phyloP scores from a whole-genome alignment of 2,113 vertebrate genomes.

The Hemiscyllium ocellatum region DNA sequence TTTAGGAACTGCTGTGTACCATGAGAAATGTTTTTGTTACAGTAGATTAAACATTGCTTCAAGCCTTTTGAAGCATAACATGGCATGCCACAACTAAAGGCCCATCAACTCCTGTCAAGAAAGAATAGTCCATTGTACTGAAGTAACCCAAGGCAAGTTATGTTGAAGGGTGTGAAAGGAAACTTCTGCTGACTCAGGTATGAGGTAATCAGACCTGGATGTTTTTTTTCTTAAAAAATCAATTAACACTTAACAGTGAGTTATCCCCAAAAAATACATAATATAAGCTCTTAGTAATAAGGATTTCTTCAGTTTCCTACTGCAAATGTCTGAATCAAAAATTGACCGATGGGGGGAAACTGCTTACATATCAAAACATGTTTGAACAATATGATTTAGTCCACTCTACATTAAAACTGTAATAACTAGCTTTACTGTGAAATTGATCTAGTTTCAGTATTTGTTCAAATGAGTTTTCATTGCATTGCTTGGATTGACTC shows the following conservation, averaged over 20 bases:
- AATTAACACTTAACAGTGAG: not conserved
- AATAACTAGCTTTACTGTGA: not conserved
- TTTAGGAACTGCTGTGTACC: slow-evolving; percentile 1
- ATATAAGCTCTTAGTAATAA: not conserved
- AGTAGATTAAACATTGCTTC: slow-evolving; percentile 33
- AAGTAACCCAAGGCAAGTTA: slow-evolving; percentile 15
- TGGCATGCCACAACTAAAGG: slow-evolving; percentile 25
- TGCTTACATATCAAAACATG: no score
- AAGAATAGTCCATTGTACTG: slow-evolving; percentile 30
- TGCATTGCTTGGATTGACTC: not conserved
- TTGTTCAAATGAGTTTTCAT: not conserved
- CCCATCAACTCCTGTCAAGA: slow-evolving; percentile 32
- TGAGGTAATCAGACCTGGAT: slow-evolving; percentile 35
- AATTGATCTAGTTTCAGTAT: not conserved
- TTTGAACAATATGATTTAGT: not conserved
- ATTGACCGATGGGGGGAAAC: not conserved
- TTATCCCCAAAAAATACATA: slow-evolving; percentile 5
- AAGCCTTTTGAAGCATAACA: slow-evolving; percentile 30
- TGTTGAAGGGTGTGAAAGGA: slow-evolving; percentile 32
- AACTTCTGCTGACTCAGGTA: slow-evolving; percentile 36
- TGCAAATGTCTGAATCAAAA: not conserved
- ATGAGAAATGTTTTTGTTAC: slow-evolving; percentile 33
- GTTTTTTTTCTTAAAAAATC: not conserved
- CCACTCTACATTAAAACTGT: not conserved
- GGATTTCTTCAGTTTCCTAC: not conserved